These are phyloP conservation scores for Catagonus wagneri DNA, from an alignment of 2,113 vertebrate species.

Conservation along the genomic window DNA sequence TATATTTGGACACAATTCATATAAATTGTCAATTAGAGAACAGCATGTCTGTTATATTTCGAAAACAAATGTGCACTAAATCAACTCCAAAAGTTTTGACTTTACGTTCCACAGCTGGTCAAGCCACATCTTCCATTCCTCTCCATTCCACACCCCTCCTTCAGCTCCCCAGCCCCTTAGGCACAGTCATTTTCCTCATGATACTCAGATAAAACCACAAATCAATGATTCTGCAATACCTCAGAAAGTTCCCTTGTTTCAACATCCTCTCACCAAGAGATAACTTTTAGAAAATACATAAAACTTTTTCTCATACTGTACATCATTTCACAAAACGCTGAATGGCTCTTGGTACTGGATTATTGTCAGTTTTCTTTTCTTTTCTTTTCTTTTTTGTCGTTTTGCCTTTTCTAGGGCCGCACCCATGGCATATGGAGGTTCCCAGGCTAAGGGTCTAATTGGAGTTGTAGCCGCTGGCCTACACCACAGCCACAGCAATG, in stretches of 20 bases:
- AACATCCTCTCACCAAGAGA: background rate
- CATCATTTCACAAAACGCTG: background rate
- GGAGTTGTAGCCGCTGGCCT: no score
- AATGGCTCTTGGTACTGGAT: background rate
- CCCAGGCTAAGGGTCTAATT: no score
- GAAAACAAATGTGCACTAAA: background rate
- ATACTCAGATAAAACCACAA: background rate
- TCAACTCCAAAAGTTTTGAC: background rate
- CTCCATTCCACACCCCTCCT: fast-evolving
- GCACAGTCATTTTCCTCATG: background rate
- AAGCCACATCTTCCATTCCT: background rate
- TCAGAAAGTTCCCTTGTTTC: background rate
- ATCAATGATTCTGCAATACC: no score
- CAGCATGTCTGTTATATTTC: background rate
- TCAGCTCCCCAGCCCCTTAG: fast-evolving
- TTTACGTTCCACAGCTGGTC: no score
- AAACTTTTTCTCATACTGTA: background rate
- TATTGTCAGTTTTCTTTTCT: background rate
- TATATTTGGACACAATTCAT: background rate
- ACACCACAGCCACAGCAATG: no score
- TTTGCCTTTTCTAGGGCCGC: no score
- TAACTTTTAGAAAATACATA: background rate
- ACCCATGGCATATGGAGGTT: no score
- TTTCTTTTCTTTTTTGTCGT: no score
- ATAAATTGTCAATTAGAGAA: background rate